phyloP scores from a whole-genome alignment of 92 coral and sea anemone genomes.

The Umimayanthus chanpuru region DNA sequence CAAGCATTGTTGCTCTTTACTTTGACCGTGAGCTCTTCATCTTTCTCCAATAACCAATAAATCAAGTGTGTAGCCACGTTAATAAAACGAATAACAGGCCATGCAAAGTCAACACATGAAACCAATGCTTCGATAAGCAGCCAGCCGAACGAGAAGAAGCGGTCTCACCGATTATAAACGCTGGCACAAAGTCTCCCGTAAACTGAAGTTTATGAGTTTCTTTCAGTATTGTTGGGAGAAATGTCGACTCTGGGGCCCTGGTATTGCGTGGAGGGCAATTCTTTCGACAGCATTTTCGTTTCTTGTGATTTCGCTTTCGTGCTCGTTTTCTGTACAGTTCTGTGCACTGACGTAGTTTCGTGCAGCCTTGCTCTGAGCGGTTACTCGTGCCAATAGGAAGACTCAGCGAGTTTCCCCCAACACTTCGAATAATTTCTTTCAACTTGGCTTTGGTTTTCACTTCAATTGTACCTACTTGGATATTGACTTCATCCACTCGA shows the following conservation, averaged over 20 bases:
- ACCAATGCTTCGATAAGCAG: slow-evolving; percentile 44
- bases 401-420: slow-evolving; percentile 61
- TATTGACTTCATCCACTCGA: slow-evolving; percentile 65
- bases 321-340: slow-evolving; percentile 47
- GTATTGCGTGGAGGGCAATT: slow-evolving; percentile 30
- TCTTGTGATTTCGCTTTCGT: slow-evolving; percentile 36
- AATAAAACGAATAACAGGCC: slow-evolving; percentile 54
- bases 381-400: slow-evolving; percentile 63
- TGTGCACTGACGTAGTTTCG: slow-evolving; percentile 42
- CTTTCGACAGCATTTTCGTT: slow-evolving; percentile 34
- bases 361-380: slow-evolving; percentile 63
- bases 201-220: slow-evolving; percentile 1
- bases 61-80: slow-evolving; percentile 69
- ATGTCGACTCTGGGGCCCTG: slow-evolving; percentile 24
- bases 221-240: slow-evolving; percentile 15
- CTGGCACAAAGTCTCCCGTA: not conserved
- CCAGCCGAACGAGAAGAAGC: slow-evolving; percentile 25
- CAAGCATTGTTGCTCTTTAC: slow-evolving; percentile 31
- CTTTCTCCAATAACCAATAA: slow-evolving; percentile 36
- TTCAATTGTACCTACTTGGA: slow-evolving; percentile 69
- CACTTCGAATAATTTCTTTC: slow-evolving; percentile 59
- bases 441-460: slow-evolving; percentile 60
- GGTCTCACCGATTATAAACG: slow-evolving; percentile 10
- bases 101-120: slow-evolving; percentile 64
- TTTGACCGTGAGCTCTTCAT: slow-evolving; percentile 37